phyloP scores from a whole-genome alignment of 2,113 vertebrate genomes.

The Uropsilus gracilis region DNA sequence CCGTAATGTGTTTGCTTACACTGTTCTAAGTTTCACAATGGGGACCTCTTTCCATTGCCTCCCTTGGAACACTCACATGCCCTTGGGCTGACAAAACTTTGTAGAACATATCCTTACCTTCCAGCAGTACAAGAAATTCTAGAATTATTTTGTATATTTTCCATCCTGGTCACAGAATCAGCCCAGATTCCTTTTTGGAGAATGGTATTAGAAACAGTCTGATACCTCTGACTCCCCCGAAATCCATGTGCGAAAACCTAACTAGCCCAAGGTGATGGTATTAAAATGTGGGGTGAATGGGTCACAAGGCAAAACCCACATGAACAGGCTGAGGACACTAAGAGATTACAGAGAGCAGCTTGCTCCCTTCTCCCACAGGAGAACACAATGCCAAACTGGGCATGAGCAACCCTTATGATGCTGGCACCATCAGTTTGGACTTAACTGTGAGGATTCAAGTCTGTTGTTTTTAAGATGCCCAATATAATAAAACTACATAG shows the following conservation, averaged over 20 bases:
- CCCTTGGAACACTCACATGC: not conserved
- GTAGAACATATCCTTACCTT: no score
- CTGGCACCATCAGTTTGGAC: no score
- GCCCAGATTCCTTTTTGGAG: not conserved
- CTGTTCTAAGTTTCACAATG: not conserved
- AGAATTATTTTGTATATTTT: no score
- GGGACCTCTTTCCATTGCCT: not conserved
- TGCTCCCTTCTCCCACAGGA: not conserved
- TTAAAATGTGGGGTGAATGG: no score
- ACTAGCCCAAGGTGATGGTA: no score
- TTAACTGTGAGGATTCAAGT: not conserved
- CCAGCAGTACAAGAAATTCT: no score
- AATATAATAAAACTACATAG: not conserved
- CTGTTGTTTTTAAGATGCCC: not conserved
- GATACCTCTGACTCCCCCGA: no score
- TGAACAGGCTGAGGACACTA: no score
- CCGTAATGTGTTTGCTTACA: not conserved
- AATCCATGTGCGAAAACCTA: not conserved
- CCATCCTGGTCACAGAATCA: no score
- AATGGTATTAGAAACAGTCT: not conserved
- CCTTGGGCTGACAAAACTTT: not conserved
- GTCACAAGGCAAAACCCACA: no score
- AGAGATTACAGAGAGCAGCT: no score
- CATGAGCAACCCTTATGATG: not conserved
- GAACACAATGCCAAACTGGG: not conserved